Evolutionary conservation across 2,888 invertebrate species (phyloP), one percentile per base, ranked within the genome.

Genomic region (Drosophila gaucha): DNA sequence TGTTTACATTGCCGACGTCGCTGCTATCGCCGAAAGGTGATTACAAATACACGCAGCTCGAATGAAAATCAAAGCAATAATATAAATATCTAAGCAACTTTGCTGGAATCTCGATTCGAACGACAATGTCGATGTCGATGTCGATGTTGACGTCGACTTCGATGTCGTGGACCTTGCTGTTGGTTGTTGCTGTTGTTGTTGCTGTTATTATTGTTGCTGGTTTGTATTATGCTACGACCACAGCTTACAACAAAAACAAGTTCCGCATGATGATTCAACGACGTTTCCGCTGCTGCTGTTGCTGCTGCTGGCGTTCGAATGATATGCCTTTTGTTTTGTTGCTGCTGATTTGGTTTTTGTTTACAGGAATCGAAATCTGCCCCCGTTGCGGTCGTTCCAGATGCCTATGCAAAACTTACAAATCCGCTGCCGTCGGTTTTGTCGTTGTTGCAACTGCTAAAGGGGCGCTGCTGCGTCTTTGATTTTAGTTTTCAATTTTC

Each of bases 191-290:
- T 20, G 36, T 52, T 50, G 58, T 26, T 50, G 63, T 47, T 57
- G 52, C 24, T 47, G 14, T 33, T 33, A 6, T 6, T 6, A n/a
- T 31, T 10, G 31, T 50, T 64, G 39, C 22, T 69, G 47, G 43
- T 51, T 65, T 57, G 36, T 62, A 18, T 57, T 76, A 55, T 66
- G 58, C 68, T 64, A 18, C 55, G 63, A 47, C 43, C 55, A 62
- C 59, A 63, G 62, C 47, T 38, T 56, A 65, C 70, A 73, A 73
- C 63, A 64, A 71, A 85, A 83, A 77, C 82, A 74, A 85, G 83
- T 83, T 83, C 82, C 82, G 83, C 69, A 71, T 68, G 83, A 85
- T 83, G 83, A 85, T 82, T 85, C 83, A 83, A 85, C 85, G 62
- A 49, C 56, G 75, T 66, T 84, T 84, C 84, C 80, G 80, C 56